A percentile compares a stretch with the other conserved stretches of the same genome.
Evolutionary conservation across 2,888 invertebrate genomes (phyloP).

Genomic region (Trissoscelio sp.): DNA sequence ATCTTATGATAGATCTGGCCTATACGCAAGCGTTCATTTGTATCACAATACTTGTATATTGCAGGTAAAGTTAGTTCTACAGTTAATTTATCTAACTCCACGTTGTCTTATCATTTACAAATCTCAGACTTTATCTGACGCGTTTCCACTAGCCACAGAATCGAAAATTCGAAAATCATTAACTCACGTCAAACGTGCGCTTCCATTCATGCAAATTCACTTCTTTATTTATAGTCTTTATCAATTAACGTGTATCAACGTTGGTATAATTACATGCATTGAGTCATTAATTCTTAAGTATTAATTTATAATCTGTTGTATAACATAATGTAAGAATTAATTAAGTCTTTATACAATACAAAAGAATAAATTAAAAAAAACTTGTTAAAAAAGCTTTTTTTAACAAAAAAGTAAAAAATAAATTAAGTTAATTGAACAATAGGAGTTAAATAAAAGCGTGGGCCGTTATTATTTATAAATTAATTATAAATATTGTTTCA

Average conservation of each 20-base stretch:
- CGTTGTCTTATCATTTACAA: slow-evolving; percentile 47
- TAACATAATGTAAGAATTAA: slow-evolving; percentile 24
- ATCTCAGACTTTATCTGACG: slow-evolving; percentile 48
- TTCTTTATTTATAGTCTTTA: slow-evolving; percentile 21
- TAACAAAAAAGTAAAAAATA: too few species aligned
- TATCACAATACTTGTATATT: slow-evolving; percentile 41
- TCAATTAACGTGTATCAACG: slow-evolving; percentile 28
- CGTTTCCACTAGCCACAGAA: slow-evolving; percentile 13
- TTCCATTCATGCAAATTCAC: neutral
- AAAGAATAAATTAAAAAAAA: too few species aligned
- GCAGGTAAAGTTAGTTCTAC: slow-evolving; percentile 58
- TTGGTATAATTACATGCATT: slow-evolving; percentile 16
- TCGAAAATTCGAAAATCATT: slow-evolving; percentile 17
- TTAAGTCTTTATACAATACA: neutral
- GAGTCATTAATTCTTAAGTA: slow-evolving; percentile 23
- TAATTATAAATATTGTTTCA: too few species aligned
- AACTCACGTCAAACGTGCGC: too few species aligned
- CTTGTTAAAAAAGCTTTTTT: too few species aligned
- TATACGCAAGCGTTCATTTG: slow-evolving; percentile 47
- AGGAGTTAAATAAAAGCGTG: too few species aligned
- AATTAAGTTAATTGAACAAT: too few species aligned
- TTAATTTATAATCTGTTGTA: slow-evolving; percentile 27
- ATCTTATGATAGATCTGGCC: slow-evolving; percentile 77
- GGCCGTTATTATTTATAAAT: too few species aligned
- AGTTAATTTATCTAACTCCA: slow-evolving; percentile 43